Evolutionary conservation across 2,797 vertebrate genomes (phyloP).

Genomic region (Pelodytes ibericus): DNA sequence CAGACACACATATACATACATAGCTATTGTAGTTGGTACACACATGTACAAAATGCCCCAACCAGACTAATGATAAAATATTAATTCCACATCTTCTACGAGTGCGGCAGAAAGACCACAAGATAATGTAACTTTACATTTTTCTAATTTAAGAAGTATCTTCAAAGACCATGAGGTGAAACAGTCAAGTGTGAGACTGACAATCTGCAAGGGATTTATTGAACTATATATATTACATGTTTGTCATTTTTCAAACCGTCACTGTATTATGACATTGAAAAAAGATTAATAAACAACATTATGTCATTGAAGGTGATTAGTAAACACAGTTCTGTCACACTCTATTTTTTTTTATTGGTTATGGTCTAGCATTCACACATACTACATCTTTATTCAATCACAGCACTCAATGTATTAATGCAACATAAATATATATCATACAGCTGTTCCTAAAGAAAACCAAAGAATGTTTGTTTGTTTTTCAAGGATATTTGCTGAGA

Average conservation of each 20-base stretch:
- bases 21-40: too few species aligned
- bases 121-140: too few species aligned
- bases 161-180: too few species aligned
- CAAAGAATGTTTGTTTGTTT: neutral
- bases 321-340: conserved; percentile 34
- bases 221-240: conserved; percentile 31
- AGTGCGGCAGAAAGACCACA: too few species aligned
- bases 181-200: too few species aligned
- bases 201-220: conserved; percentile 23
- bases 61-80: too few species aligned
- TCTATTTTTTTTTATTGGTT: conserved; percentile 12
- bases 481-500: neutral
- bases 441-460: neutral
- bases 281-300: conserved; percentile 36
- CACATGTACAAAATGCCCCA: too few species aligned
- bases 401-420: conserved; percentile 4
- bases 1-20: too few species aligned
- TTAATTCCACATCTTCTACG: too few species aligned
- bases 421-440: conserved; percentile 4
- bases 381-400: conserved; percentile 31
- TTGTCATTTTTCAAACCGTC: conserved; percentile 18
- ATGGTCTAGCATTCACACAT: conserved; percentile 1
- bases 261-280: conserved; percentile 24
- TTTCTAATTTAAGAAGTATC: too few species aligned
- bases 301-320: conserved; percentile 23